Base-by-base conservation (phyloP, 1,140 invertebrate species). In the Drosophila insularis region DNA sequence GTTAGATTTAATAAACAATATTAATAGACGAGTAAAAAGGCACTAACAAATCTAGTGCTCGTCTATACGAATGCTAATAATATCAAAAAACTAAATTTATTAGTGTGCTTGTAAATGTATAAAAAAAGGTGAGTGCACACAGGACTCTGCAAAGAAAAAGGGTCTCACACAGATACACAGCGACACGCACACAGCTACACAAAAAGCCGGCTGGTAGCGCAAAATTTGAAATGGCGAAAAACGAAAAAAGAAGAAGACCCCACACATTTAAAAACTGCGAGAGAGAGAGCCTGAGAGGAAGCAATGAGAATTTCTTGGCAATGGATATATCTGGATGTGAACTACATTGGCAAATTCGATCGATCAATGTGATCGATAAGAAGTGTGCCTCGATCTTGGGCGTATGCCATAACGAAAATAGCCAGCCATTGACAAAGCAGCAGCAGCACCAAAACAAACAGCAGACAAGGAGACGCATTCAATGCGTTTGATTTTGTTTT, bases 321-420 rank as follows among this genome's bases (percentile, higher is more conserved):
- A 71, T 80, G 60, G 60, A 50, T 35, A 11, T 11, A 35, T 50
- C 43, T 50, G 43, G 43, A 50, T 50, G 54, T 27, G 14, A n/a
- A 32, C 19, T 66, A 14, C 43, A 17, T 37, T 14, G 21, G 61
- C 40, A 59, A 39, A 63, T 39, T 58, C 39, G 63, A 54, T 71
- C 68, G 35, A 63, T 61, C 63, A 60, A 69, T 90, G 31, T 58
- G 55, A 58, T 58, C 32, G 55, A 58, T 35, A 58, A 50, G 43
- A 50, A 50, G 43, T 50, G 55, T 58, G 55, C 31, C 31, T 58
- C 14, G 89, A 84, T 90, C 89, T 90, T 89, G 89, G 87, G 73
- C 74, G 71, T 72, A 78, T 90, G 82, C 87, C 89, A 90, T 87
- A 71, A 89, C 78, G 70, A 90, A 90, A 90, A 90, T 90, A 90